Evolutionary conservation across 2,113 vertebrate species (phyloP).

Genomic region (Morone saxatilis): DNA sequence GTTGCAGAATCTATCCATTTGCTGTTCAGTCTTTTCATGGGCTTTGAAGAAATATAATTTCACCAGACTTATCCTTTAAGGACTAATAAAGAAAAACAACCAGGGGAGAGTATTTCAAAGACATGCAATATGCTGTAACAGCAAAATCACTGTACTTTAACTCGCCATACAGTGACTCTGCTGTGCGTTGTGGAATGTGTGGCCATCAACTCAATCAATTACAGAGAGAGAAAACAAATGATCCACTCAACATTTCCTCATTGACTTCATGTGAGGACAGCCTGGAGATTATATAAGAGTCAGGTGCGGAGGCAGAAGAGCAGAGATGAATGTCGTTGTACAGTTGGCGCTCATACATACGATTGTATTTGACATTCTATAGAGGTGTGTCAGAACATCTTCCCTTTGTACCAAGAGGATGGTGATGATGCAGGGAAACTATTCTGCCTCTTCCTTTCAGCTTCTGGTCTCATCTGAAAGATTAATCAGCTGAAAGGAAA

Average conservation of each 20-base stretch:
- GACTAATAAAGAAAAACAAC: slow-evolving; percentile 19
- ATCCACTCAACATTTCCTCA: slow-evolving; percentile 19
- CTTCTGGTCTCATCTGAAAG: slow-evolving; percentile 22
- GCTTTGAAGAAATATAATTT: slow-evolving; percentile 7
- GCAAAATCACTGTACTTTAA: slow-evolving; percentile 19
- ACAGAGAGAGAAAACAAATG: slow-evolving; percentile 17
- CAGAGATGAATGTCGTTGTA: slow-evolving; percentile 46
- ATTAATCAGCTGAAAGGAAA: slow-evolving; percentile 68
- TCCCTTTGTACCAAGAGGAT: slow-evolving; percentile 31
- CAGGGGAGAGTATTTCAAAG: not conserved
- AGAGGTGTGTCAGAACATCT: slow-evolving; percentile 33
- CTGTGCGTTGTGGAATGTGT: slow-evolving; percentile 24
- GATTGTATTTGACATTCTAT: slow-evolving; percentile 65
- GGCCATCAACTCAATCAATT: slow-evolving; percentile 38
- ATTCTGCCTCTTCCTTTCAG: slow-evolving; percentile 43
- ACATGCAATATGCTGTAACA: slow-evolving; percentile 12
- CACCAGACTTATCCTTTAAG: slow-evolving; percentile 1
- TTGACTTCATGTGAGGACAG: slow-evolving; percentile 42
- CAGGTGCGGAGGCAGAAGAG: slow-evolving; percentile 41
- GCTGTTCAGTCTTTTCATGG: not conserved
- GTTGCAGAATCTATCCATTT: not conserved
- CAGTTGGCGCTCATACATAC: slow-evolving; percentile 42
- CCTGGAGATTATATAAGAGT: slow-evolving; percentile 49
- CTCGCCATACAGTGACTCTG: slow-evolving; percentile 18
- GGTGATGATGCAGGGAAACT: slow-evolving; percentile 29